These are phyloP conservation scores for Callocephalon fimbriatum DNA, from an alignment of 2,113 vertebrate species.

Conservation along the genomic window DNA sequence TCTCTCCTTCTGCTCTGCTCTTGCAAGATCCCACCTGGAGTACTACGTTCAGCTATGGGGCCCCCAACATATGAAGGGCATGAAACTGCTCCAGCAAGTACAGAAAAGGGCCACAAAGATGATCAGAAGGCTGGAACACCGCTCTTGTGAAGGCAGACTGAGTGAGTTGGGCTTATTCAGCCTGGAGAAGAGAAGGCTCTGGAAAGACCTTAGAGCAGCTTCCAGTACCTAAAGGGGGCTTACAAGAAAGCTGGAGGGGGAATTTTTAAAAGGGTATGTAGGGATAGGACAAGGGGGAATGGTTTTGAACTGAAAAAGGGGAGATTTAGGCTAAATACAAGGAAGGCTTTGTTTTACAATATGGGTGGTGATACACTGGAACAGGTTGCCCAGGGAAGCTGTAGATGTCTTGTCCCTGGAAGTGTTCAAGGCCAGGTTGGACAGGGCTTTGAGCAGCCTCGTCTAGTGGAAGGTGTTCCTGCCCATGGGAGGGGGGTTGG, in stretches of 20 bases:
- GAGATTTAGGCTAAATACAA: neutral
- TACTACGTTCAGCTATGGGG: neutral
- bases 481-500: neutral
- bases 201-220: neutral
- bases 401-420: neutral
- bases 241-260: neutral
- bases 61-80: neutral
- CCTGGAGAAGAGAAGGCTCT: neutral
- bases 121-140: neutral
- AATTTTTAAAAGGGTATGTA: neutral
- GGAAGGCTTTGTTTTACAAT: neutral
- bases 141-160: neutral
- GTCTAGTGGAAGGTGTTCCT: neutral
- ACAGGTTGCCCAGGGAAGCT: neutral
- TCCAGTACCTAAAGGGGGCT: neutral
- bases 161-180: neutral
- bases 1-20: neutral
- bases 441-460: neutral
- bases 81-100: neutral
- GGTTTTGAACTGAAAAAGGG: neutral
- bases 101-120: neutral
- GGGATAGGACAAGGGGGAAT: neutral
- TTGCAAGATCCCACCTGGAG: neutral
- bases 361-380: neutral
- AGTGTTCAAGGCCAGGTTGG: neutral